Evolutionary conservation across 2,888 invertebrate species (phyloP).

Genomic region (Corbicula japonica): DNA sequence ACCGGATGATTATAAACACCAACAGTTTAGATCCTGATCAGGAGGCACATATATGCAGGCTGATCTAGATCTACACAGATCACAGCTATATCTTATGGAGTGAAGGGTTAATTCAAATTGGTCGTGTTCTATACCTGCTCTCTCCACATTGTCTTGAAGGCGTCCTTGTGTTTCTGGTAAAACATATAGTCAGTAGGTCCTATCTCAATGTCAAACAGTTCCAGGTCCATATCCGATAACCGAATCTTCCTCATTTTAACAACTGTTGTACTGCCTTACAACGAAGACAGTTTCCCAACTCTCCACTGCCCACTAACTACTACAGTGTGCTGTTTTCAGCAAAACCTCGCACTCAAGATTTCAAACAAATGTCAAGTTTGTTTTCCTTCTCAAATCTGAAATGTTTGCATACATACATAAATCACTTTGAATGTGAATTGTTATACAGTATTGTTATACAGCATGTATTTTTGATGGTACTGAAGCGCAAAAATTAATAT

Average conservation of each 20-base stretch:
- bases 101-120: not conserved
- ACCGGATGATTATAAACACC: too few relatives aligned
- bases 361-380: too few relatives aligned
- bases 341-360: too few relatives aligned
- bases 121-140: conserved; percentile 72
- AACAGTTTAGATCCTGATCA: too few relatives aligned
- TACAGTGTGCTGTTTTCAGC: too few relatives aligned
- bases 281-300: not conserved
- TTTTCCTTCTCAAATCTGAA: too few relatives aligned
- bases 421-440: too few relatives aligned
- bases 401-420: too few relatives aligned
- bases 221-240: conserved; percentile 73
- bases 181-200: conserved; percentile 73
- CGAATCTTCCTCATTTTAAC: conserved; percentile 76
- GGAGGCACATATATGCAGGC: too few relatives aligned
- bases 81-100: not conserved
- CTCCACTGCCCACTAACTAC: not conserved
- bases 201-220: conserved; percentile 78
- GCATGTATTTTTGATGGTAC: too few relatives aligned
- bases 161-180: conserved; percentile 76
- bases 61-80: not conserved
- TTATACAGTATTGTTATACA: too few relatives aligned
- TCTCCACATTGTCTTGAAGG: conserved; percentile 79
- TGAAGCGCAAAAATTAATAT: too few relatives aligned
- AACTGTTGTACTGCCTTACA: not conserved